These are phyloP conservation scores for Exephanes ischioxanthus DNA, from an alignment of 2,888 invertebrate genomes.

Conservation along the genomic window DNA sequence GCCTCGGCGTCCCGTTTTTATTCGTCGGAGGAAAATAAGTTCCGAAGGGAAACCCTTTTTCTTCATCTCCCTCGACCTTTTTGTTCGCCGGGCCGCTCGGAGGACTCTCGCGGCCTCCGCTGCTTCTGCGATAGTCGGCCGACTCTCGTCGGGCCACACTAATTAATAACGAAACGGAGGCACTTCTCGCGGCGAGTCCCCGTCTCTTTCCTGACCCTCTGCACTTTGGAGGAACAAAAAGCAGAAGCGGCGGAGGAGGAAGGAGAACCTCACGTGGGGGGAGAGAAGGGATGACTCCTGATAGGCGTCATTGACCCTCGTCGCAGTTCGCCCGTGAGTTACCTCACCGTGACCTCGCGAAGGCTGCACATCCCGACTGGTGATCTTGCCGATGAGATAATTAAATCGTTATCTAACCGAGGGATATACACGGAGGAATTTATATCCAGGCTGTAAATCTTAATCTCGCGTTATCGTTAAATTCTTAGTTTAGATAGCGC, in stretches of 20 bases:
- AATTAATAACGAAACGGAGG: conserved; percentile 64
- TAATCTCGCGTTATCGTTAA: conserved; percentile 8
- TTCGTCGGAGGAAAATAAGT: conserved; percentile 45
- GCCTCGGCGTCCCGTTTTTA: conserved; percentile 27
- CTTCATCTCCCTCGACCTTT: conserved; percentile 8
- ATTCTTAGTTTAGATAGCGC: not conserved
- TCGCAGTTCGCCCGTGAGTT: conserved; percentile 59
- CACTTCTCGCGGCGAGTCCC: conserved; percentile 27
- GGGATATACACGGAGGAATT: not conserved
- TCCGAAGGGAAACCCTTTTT: conserved; percentile 12
- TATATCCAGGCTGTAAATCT: conserved; percentile 18
- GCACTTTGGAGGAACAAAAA: conserved; percentile 19
- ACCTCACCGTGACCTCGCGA: conserved; percentile 57
- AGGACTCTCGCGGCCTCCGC: not conserved
- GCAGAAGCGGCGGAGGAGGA: conserved; percentile 2
- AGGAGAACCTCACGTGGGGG: not conserved
- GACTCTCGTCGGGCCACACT: conserved; percentile 49
- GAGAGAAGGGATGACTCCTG: conserved; percentile 43
- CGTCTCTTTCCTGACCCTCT: conserved; percentile 27
- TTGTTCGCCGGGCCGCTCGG: not conserved
- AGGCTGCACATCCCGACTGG: conserved; percentile 48
- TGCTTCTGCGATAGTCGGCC: conserved; percentile 8
- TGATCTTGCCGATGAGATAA: conserved; percentile 49
- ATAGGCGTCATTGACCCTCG: conserved; percentile 67
- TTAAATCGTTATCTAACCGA: conserved; percentile 52